Conservation (phyloP, 2,797 vertebrate species). For the Anolis apletophallus region DNA sequence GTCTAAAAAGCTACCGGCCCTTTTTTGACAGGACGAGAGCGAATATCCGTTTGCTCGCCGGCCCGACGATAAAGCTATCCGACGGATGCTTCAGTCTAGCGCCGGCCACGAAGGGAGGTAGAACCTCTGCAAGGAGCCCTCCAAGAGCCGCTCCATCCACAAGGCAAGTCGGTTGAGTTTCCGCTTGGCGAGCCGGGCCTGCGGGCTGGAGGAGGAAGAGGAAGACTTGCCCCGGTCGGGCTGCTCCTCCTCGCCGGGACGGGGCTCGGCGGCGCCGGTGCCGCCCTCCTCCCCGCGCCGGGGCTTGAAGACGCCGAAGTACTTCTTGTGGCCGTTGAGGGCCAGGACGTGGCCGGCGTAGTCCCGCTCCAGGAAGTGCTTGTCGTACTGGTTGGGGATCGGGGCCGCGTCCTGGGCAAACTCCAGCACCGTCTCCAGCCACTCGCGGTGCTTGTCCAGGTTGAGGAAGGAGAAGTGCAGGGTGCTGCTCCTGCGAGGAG, state of each 20-base stretch:
- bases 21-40: conserved; percentile 1
- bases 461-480: conserved; percentile 98
- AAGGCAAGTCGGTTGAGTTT: conserved; percentile 93
- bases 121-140: conserved; percentile 93
- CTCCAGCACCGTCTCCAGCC: conserved; percentile 91
- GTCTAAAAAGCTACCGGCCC: not conserved
- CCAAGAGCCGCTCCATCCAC: conserved; percentile 97
- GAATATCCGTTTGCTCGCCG: not conserved
- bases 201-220: conserved; percentile 71
- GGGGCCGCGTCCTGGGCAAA: conserved; percentile 88
- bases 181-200: conserved; percentile 82
- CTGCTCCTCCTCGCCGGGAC: conserved; percentile 66
- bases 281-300: conserved; percentile 48
- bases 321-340: conserved; percentile 96
- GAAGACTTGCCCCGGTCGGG: conserved; percentile 75
- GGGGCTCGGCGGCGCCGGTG: no score
- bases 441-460: conserved; percentile 93
- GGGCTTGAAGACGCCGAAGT: conserved; percentile 96
- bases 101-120: conserved; percentile 94
- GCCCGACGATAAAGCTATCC: not conserved
- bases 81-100: conserved; percentile 81
- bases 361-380: conserved; percentile 85
- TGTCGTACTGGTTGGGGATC: conserved; percentile 88
- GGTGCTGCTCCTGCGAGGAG: conserved; percentile 85
- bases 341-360: conserved; percentile 94